Conservation (phyloP, 2,888 invertebrate species). For the Thymelicus sylvestris region DNA sequence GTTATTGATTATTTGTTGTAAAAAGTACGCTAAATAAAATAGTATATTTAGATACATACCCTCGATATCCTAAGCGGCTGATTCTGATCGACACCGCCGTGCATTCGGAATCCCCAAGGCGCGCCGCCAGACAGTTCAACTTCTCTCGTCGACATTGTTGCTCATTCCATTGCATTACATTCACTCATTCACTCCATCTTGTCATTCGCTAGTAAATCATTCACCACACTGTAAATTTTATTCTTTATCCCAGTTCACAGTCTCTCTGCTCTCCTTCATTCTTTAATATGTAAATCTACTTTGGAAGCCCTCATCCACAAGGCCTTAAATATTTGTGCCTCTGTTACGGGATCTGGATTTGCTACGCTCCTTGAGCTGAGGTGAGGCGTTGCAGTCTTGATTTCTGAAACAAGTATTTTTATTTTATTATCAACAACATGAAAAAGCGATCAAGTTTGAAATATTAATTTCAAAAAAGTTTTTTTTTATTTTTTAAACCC, state of each 20-base stretch:
- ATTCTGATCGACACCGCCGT: slow-evolving; percentile 92
- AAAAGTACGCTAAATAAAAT: not conserved
- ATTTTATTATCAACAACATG: not conserved
- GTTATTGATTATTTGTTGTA: too few relatives aligned
- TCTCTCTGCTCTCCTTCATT: slow-evolving; percentile 4
- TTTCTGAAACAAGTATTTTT: slow-evolving; percentile 21
- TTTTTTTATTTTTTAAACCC: too few relatives aligned
- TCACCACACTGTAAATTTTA: slow-evolving; percentile 22
- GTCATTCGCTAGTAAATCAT: slow-evolving; percentile 53
- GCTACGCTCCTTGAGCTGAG: slow-evolving; percentile 22
- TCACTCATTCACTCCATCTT: slow-evolving; percentile 33
- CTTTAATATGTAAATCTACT: slow-evolving; percentile 34
- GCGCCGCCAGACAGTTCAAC: slow-evolving; percentile 92
- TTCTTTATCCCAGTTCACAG: slow-evolving; percentile 8
- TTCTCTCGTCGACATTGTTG: slow-evolving; percentile 87
- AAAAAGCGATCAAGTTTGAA: not conserved
- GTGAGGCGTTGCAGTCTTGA: slow-evolving; percentile 30
- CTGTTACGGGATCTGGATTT: slow-evolving; percentile 12
- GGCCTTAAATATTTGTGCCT: not conserved
- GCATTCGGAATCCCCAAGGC: slow-evolving; percentile 96
- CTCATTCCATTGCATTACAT: slow-evolving; percentile 26
- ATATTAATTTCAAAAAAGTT: too few relatives aligned
- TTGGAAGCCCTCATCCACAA: slow-evolving; percentile 61
- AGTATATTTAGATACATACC: slow-evolving; percentile 81
- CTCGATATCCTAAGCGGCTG: slow-evolving; percentile 92